phyloP scores from a whole-genome alignment of 2,888 invertebrate species.

The Euzophera pinguis region DNA sequence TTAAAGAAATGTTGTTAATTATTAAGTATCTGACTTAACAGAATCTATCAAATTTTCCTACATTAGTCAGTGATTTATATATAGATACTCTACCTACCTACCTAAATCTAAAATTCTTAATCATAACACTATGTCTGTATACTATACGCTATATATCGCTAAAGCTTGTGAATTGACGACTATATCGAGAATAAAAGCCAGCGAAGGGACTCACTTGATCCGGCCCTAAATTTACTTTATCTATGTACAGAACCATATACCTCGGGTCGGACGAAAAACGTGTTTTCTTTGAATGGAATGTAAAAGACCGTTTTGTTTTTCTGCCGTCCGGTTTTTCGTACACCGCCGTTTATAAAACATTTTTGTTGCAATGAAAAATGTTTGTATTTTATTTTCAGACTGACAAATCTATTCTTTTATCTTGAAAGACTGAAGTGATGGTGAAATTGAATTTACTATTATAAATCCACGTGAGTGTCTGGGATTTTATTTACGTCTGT shows the following conservation, averaged over 20 bases:
- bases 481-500: too few species aligned
- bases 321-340: not conserved
- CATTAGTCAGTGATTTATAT: too few species aligned
- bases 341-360: not conserved
- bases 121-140: too few species aligned
- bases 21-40: too few species aligned
- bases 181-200: conserved; percentile 22
- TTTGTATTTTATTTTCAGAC: not conserved
- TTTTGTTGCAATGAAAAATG: not conserved
- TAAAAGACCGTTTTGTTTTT: conserved; percentile 18
- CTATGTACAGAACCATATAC: conserved; percentile 24
- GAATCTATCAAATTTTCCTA: too few species aligned
- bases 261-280: conserved; percentile 22
- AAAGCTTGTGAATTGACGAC: conserved; percentile 9
- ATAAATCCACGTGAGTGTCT: too few species aligned
- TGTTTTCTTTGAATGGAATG: conserved; percentile 19
- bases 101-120: too few species aligned
- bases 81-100: too few species aligned
- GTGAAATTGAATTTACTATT: too few species aligned
- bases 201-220: conserved; percentile 39
- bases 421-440: not conserved
- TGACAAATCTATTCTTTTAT: not conserved
- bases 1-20: too few species aligned
- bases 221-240: conserved; percentile 38
- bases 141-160: conserved; percentile 2